These are phyloP conservation scores for Danaus plexippus DNA, from an alignment of 1,140 invertebrate genomes.

Conservation along the genomic window DNA sequence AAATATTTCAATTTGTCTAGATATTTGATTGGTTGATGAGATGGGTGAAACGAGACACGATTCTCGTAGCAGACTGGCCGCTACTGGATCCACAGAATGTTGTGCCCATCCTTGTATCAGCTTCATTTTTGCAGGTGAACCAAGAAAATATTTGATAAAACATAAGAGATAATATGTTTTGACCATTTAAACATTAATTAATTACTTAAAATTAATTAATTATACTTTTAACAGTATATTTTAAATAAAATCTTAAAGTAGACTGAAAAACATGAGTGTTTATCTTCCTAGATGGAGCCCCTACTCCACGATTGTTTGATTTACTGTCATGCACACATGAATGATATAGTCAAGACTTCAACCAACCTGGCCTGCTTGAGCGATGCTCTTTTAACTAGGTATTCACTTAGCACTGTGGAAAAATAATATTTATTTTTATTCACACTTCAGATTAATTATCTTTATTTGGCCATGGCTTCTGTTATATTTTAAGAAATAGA, in stretches of 20 bases:
- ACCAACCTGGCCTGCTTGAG: slow-evolving; percentile 87
- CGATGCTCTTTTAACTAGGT: slow-evolving; percentile 83
- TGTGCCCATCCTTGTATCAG: slow-evolving; percentile 92
- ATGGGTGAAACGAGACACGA: slow-evolving; percentile 87
- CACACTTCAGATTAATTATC: background rate
- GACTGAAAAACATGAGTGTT: too few species aligned
- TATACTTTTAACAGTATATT: too few species aligned
- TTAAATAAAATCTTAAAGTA: too few species aligned
- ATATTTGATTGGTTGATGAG: slow-evolving; percentile 96
- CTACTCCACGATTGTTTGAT: slow-evolving; percentile 86
- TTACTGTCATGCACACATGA: slow-evolving; percentile 85
- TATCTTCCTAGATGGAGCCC: slow-evolving; percentile 82
- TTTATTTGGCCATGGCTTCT: slow-evolving; percentile 7
- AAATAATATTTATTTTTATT: background rate
- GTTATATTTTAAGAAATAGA: too few species aligned
- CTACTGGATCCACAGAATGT: slow-evolving; percentile 87
- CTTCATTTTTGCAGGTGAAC: slow-evolving; percentile 84
- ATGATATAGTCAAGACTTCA: slow-evolving; percentile 83
- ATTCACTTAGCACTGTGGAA: slow-evolving; percentile 5
- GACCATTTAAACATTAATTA: too few species aligned
- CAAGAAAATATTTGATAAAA: too few species aligned
- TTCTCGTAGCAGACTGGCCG: slow-evolving; percentile 78
- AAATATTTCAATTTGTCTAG: slow-evolving; percentile 26
- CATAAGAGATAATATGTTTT: slow-evolving; percentile 1
- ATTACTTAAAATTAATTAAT: too few species aligned